Evolutionary conservation across 2,888 invertebrate genomes (phyloP).

Genomic region (Drosophila kambysellisi): DNA sequence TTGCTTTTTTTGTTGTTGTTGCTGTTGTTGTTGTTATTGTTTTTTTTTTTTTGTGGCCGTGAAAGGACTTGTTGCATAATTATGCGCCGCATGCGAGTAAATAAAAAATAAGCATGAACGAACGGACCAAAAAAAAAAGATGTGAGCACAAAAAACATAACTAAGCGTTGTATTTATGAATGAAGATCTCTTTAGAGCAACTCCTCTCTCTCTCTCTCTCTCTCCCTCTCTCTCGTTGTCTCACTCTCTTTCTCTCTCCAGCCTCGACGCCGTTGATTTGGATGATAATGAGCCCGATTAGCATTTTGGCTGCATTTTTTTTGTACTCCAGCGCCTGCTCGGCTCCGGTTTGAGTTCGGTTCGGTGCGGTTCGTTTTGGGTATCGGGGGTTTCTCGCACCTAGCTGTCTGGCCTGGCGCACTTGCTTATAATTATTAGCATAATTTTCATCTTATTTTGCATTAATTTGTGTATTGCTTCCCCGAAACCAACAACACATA

Average conservation of each 20-base stretch:
- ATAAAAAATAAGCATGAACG: conserved; percentile 37
- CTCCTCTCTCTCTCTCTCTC: conserved; percentile 11
- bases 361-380: background rate
- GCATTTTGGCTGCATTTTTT: conserved; percentile 78
- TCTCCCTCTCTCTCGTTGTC: conserved; percentile 7
- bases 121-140: conserved; percentile 21
- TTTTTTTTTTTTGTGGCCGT: conserved; percentile 38
- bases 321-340: conserved; percentile 18
- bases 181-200: conserved; percentile 59
- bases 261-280: conserved; percentile 65
- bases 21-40: conserved; percentile 8
- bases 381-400: conserved; percentile 26
- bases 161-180: conserved; percentile 79
- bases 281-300: conserved; percentile 82
- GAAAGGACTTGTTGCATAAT: conserved; percentile 83
- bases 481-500: conserved; percentile 12
- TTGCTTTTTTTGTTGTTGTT: conserved; percentile 27
- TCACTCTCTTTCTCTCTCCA: conserved; percentile 7
- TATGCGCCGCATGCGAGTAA: conserved; percentile 70
- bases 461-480: conserved; percentile 54
- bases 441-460: conserved; percentile 76
- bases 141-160: conserved; percentile 38
- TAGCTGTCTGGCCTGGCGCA: conserved; percentile 50
- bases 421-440: conserved; percentile 80
- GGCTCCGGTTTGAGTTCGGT: conserved; percentile 22